Base-by-base conservation (phyloP, 2,113 vertebrate species). In the Saccopteryx bilineata region DNA sequence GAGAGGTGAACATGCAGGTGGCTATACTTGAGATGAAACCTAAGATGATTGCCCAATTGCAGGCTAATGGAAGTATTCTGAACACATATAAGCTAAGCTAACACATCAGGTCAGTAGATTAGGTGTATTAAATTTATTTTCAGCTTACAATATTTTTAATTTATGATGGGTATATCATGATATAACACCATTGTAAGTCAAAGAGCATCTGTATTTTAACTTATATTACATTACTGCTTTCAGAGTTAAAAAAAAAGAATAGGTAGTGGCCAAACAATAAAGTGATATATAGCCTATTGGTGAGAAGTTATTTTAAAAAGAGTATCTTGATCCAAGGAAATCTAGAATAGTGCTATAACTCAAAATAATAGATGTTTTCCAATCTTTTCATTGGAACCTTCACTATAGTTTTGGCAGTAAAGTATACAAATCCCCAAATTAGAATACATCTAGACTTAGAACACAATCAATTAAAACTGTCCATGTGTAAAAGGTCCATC, bases 201-300 rank as follows among this genome's bases (percentile, higher is more conserved):
- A 82, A 15, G 26, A 48, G 11, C 23, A 82, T 19, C 15, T 63
- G 24, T 48, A 15, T 11, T 61, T 21, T 13, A 50, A 46, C 74
- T 71, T 91, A 50, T 50, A 71, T 91, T 84, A 84, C 81, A 94
- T 76, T 69, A 90, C 24, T 85, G 85, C 18, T n/a, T 19, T 63
- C 14, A 71, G 31, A 71, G 11, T 50, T 83, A 63, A 91, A 71
- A 39, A 39, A 39, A 72, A 72, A 9, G 15, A 50, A 72, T 71
- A 12, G n/a, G 11, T 61, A 61, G 60, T 60, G 39, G 17, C 26
- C 60, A 82, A 50, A 21, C 8, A 48, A 11, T 33, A 69, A 82
- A 5, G 28, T 83, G 58, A 50, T 46, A 75, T 74, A 56, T 79
- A 46, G 46, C 46, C 4, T 26, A 85, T 11, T 46, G n/a, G 31